A percentile compares a stretch with the other conserved stretches of the same genome.
Evolutionary conservation across 2,797 vertebrate genomes (phyloP).

Genomic region (Zalophus californianus): DNA sequence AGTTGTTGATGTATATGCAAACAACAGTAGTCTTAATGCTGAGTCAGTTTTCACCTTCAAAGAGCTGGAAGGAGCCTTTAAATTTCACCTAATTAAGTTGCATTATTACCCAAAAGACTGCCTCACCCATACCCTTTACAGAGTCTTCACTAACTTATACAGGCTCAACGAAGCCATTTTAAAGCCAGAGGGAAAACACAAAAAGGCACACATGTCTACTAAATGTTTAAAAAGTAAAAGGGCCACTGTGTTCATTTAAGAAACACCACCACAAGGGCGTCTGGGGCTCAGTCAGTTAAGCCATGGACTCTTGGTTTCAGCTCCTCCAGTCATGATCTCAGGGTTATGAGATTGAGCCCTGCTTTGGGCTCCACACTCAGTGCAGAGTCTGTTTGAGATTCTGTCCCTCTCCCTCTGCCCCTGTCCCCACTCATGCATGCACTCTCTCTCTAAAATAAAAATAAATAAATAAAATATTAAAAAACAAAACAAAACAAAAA

Average conservation of each 20-base stretch:
- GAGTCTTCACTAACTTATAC: neutral
- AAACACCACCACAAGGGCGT: neutral
- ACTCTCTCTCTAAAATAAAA: neutral
- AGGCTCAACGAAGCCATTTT: neutral
- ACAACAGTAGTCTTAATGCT: neutral
- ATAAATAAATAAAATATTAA: neutral
- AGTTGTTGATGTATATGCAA: neutral
- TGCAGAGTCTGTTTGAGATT: neutral
- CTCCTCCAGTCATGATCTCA: neutral
- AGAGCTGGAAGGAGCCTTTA: neutral
- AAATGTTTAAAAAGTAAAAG: neutral
- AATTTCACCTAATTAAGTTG: neutral
- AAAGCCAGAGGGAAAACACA: neutral
- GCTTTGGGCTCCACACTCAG: neutral
- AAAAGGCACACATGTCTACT: neutral
- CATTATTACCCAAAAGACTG: neutral
- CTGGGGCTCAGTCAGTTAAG: neutral
- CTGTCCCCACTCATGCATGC: neutral
- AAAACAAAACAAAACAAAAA: neutral
- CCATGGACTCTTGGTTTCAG: neutral
- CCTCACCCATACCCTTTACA: neutral
- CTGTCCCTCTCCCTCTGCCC: neutral
- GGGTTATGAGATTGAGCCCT: neutral
- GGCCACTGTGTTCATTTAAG: neutral
- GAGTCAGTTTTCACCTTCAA: slow-evolving; percentile 7